Percentiles rank a stretch among this genome's conserved stretches.
Evolutionary conservation across 2,113 vertebrate genomes (phyloP).

Genomic region (Triplophysa dalaica): DNA sequence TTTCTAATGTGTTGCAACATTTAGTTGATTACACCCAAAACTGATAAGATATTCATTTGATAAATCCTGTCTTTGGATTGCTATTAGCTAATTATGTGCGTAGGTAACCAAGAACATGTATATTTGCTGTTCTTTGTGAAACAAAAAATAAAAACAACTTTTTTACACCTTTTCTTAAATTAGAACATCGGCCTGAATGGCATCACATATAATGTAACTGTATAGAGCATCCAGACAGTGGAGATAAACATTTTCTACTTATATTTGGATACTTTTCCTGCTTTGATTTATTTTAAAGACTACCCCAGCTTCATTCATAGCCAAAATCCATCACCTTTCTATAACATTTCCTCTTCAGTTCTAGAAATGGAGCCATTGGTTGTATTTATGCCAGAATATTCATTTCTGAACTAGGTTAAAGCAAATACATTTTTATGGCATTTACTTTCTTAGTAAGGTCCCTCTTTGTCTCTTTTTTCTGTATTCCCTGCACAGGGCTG

Average conservation of each 20-base stretch:
- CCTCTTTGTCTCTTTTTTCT: too few relatives aligned
- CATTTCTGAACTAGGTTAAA: background rate
- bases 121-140: background rate
- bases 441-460: background rate
- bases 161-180: background rate
- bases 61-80: background rate
- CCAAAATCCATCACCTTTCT: background rate
- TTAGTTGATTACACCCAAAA: background rate
- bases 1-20: background rate
- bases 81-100: slow-evolving; percentile 20
- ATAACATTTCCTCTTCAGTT: background rate
- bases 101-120: background rate
- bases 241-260: background rate
- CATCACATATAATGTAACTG: background rate
- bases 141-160: background rate
- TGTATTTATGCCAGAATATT: background rate
- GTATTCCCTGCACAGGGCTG: too few relatives aligned
- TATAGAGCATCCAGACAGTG: background rate
- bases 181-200: background rate
- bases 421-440: background rate
- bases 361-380: background rate
- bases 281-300: background rate
- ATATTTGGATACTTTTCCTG: background rate
- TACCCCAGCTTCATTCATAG: background rate
- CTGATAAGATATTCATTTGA: background rate